Evolutionary conservation across 1,140 invertebrate genomes (phyloP), one percentile per base, ranked within the genome.

Genomic region (Apolygus lucorum): DNA sequence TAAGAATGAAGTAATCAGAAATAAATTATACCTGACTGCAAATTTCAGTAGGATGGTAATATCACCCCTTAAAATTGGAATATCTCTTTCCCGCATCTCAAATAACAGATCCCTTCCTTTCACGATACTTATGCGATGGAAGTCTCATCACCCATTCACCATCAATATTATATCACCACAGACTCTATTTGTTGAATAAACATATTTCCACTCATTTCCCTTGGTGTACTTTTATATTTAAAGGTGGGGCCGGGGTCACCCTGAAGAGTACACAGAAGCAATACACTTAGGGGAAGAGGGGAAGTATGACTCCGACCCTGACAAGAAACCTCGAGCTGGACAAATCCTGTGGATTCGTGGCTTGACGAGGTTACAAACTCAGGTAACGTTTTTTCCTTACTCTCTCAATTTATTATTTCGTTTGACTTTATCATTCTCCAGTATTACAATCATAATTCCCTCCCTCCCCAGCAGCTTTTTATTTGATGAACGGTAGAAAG

Each of bases 301-400:
- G n/a, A 89, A 88, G 78, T 94, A 89, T 80, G 93, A 95, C 69
- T 63, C 72, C 26, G 92, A 95, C 79, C 88, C 90, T 75, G 89
- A 92, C 80, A 95, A 95, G 83, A 91, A 92, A 81, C 90, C 90
- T 72, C 88, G 93, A 74, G 71, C 73, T 65, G 97, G 96, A 76
- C 97, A 99, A 86, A 99, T 99, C 81, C 86, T 99, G 69, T 99
- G 97, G 97, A 96, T 99, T 79, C 87, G 96, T 75, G 96, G 97
- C 76, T 86, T 99, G 70, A 99, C 96, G 75, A 89, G 97, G 75
- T 90, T 99, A 77, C 97, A 99, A 85, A 98, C 96, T 82, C 96
- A 99, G 95, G 97, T 99, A 73, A 75, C 65, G 17, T 8, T 8
- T 17, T 4, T 42, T 42, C 4, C n/a, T n/a, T n/a, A n/a, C n/a